Conservation (phyloP, 1,140 invertebrate species). For the Caerostris extrusa region DNA sequence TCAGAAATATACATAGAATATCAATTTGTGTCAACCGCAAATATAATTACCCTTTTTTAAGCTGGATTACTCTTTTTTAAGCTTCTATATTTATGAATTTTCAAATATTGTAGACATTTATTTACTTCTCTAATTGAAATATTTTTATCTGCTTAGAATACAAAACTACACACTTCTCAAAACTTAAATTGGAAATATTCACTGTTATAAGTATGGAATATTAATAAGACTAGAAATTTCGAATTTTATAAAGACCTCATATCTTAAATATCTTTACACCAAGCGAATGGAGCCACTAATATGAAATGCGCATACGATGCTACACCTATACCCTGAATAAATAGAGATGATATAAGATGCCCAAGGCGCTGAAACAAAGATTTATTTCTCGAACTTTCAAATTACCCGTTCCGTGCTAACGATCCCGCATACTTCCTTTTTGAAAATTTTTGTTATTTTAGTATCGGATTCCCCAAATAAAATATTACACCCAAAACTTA, state of each 20-base stretch:
- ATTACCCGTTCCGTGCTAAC: slow-evolving; percentile 18
- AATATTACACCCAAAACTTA: not conserved
- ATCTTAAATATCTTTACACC: not conserved
- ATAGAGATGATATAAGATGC: not conserved
- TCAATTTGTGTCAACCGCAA: no score
- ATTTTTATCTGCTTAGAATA: no score
- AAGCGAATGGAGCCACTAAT: not conserved
- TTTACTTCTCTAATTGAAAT: no score
- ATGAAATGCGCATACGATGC: not conserved
- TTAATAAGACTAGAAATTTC: not conserved
- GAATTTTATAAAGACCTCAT: not conserved
- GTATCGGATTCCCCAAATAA: not conserved
- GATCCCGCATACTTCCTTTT: not conserved
- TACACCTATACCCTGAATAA: not conserved
- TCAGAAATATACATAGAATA: no score
- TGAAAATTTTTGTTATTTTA: slow-evolving; percentile 19
- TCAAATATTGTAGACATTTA: no score
- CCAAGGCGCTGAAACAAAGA: slow-evolving; percentile 26
- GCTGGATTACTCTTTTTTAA: no score
- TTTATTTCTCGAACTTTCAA: slow-evolving; percentile 33
- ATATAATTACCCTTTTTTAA: no score
- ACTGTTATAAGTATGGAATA: not conserved
- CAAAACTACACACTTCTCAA: no score
- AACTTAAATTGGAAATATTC: not conserved
- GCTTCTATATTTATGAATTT: no score